These are phyloP conservation scores for Pseudorasbora parva DNA, from an alignment of 2,113 vertebrate genomes.

Conservation along the genomic window DNA sequence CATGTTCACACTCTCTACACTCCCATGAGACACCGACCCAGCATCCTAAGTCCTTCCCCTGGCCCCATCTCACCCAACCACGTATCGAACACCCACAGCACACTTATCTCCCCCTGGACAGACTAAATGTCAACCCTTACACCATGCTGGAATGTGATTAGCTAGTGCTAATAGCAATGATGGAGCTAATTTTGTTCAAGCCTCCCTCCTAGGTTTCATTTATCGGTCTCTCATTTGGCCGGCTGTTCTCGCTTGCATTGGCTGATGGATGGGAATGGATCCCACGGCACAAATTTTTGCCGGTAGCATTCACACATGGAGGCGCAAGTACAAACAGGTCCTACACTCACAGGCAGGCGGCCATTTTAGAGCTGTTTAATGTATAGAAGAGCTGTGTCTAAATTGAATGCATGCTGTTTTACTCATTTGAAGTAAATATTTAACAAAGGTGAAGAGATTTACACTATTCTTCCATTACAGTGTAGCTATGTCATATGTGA, in stretches of 20 bases:
- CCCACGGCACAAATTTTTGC: constrained; percentile 56
- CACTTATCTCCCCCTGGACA: constrained; percentile 60
- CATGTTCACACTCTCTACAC: constrained; percentile 23
- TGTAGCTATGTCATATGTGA: neutral
- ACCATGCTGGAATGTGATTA: constrained; percentile 62
- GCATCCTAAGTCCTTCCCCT: constrained; percentile 7
- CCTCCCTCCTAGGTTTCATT: constrained; percentile 63
- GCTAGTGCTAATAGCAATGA: constrained; percentile 61
- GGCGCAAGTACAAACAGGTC: constrained; percentile 7
- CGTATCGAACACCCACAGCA: constrained; percentile 50
- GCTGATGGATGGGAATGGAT: constrained; percentile 51
- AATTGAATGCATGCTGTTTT: neutral
- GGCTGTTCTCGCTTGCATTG: constrained; percentile 49
- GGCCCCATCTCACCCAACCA: constrained; percentile 36
- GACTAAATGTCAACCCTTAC: constrained; percentile 64
- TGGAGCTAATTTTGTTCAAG: constrained; percentile 64
- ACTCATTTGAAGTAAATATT: neutral
- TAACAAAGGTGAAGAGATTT: neutral
- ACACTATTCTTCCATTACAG: neutral
- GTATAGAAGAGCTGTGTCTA: neutral
- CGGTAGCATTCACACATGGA: constrained; percentile 29
- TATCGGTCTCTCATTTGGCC: constrained; percentile 51
- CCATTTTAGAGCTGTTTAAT: constrained; percentile 37
- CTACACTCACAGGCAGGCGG: constrained; percentile 33
- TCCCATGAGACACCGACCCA: constrained; percentile 30